These are phyloP conservation scores for Galago senegalensis DNA, from an alignment of 2,797 vertebrate species.

Conservation along the genomic window DNA sequence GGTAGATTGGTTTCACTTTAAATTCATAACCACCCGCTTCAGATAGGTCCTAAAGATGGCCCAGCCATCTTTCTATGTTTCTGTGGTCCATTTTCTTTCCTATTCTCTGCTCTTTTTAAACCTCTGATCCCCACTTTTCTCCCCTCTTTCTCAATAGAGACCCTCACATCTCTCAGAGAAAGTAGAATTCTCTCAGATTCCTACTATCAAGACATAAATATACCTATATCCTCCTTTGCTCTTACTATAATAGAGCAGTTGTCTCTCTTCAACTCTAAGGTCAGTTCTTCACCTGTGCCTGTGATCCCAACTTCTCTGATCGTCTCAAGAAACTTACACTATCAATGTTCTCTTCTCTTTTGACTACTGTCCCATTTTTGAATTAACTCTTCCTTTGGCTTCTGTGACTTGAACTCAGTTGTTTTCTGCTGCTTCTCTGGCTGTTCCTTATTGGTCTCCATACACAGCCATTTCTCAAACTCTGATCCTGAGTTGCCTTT, in stretches of 20 bases:
- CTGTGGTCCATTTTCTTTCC: conserved; percentile 13
- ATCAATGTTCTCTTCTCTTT: conserved; percentile 41
- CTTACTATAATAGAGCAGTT: background rate
- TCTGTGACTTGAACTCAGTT: conserved; percentile 30
- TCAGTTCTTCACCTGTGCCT: background rate
- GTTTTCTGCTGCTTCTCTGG: conserved; percentile 33
- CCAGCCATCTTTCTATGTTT: background rate
- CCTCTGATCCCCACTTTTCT: background rate
- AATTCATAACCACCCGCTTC: conserved; percentile 11
- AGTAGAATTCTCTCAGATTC: conserved; percentile 32
- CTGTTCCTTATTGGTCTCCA: conserved; percentile 8
- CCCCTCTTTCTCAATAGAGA: background rate
- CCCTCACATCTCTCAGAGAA: conserved; percentile 29
- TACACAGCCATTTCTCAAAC: background rate
- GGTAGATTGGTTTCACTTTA: background rate
- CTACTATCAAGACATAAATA: conserved; percentile 12
- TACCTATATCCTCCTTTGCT: background rate
- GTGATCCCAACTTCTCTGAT: conserved; percentile 45
- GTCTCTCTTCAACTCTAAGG: background rate
- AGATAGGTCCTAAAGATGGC: background rate
- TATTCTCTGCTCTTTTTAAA: conserved; percentile 36
- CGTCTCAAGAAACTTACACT: conserved; percentile 34
- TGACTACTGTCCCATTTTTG: conserved; percentile 32
- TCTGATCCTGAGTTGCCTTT: conserved; percentile 34
- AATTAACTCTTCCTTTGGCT: conserved; percentile 42